These are phyloP conservation scores for Leptinotarsa haldemani DNA, from an alignment of 2,888 invertebrate genomes.

Conservation along the genomic window DNA sequence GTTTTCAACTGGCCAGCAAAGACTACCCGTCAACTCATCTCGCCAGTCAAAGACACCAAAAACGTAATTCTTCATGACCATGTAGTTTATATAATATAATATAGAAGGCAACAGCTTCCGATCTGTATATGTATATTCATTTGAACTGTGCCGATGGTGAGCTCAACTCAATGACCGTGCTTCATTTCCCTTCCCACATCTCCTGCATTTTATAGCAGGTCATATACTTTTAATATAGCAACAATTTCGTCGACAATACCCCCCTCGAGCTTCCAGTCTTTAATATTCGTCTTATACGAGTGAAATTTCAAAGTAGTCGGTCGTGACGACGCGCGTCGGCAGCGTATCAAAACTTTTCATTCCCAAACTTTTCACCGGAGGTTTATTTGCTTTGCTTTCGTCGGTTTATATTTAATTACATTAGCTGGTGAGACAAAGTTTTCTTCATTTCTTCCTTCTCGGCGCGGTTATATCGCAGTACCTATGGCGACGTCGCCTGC, in stretches of 20 bases:
- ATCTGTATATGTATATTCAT: no score
- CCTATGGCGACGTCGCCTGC: constrained; percentile 8
- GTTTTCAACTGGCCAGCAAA: no score
- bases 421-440: constrained; percentile 50
- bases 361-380: constrained; percentile 38
- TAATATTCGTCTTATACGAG: constrained; percentile 15
- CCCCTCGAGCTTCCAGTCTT: constrained; percentile 6
- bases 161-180: not conserved
- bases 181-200: not conserved
- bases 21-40: no score
- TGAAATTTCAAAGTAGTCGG: constrained; percentile 16
- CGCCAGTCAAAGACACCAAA: no score
- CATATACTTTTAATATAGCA: constrained; percentile 14
- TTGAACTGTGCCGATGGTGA: no score
- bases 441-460: constrained; percentile 32
- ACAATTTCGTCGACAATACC: not conserved
- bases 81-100: no score
- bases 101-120: no score
- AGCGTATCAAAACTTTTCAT: constrained; percentile 43
- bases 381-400: constrained; percentile 52
- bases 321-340: constrained; percentile 15
- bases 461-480: constrained; percentile 3
- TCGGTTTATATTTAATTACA: constrained; percentile 54
- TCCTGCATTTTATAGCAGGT: not conserved
- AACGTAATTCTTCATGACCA: no score